Evolutionary conservation across 2,113 vertebrate genomes (phyloP).

Genomic region (Lagopus leucura): DNA sequence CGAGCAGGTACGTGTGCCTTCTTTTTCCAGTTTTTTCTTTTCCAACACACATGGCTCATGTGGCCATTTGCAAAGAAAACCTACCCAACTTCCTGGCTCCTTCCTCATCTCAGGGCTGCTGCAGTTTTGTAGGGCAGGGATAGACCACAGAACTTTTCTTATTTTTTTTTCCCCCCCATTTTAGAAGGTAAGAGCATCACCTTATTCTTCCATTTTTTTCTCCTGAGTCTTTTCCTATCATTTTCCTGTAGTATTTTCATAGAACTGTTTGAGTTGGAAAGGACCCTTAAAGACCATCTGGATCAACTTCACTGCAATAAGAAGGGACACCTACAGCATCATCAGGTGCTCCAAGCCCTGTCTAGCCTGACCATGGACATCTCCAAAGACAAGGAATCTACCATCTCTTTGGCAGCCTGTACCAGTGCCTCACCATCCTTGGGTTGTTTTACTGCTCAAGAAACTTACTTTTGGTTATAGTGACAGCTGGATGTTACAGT

Average conservation of each 20-base stretch:
- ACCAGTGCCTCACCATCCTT: too few species aligned
- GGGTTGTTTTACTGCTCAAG: background rate
- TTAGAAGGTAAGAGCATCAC: background rate
- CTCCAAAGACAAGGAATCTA: too few species aligned
- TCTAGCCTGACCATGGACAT: too few species aligned
- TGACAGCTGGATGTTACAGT: background rate
- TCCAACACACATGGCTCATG: background rate
- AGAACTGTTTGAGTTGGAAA: too few species aligned
- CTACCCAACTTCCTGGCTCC: background rate
- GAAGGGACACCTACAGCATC: too few species aligned
- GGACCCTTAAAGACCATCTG: too few species aligned
- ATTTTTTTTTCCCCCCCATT: background rate
- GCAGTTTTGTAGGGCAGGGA: background rate
- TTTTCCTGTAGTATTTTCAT: background rate
- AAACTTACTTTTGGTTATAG: background rate
- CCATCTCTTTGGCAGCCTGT: too few species aligned
- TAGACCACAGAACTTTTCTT: background rate
- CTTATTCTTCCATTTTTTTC: background rate
- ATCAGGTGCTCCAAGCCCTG: too few species aligned
- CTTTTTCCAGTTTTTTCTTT: conserved; percentile 43
- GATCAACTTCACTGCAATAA: too few species aligned
- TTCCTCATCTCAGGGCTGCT: background rate
- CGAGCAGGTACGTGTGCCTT: conserved; percentile 48
- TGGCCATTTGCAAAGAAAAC: conserved; percentile 10
- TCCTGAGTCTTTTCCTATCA: background rate